Conservation (phyloP, 1,140 invertebrate genomes). For the Nymphalis io region DNA sequence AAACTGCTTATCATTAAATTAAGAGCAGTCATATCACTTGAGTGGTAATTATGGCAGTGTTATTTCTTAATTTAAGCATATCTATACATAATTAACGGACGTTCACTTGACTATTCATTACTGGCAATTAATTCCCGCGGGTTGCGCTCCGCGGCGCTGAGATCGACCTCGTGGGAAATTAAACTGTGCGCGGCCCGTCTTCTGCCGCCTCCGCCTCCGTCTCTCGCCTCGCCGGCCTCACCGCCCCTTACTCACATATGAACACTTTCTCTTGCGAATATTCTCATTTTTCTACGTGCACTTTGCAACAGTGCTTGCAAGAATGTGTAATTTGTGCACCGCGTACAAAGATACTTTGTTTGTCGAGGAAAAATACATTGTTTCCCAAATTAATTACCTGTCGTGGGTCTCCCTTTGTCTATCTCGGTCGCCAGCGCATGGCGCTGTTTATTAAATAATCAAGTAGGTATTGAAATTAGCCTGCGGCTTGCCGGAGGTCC, state of each 20-base stretch:
- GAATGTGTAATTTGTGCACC: slow-evolving; percentile 46
- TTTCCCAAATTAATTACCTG: slow-evolving; percentile 48
- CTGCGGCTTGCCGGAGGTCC: slow-evolving; percentile 57
- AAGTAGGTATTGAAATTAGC: slow-evolving; percentile 74
- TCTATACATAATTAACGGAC: slow-evolving; percentile 77
- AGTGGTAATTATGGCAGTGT: slow-evolving; percentile 10
- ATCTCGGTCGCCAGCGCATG: slow-evolving; percentile 34
- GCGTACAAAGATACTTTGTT: slow-evolving; percentile 41
- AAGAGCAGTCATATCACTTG: background rate
- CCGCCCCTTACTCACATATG: slow-evolving; percentile 66
- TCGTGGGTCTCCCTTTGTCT: slow-evolving; percentile 45
- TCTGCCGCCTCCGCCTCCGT: slow-evolving; percentile 60
- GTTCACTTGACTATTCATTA: slow-evolving; percentile 80
- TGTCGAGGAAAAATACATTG: slow-evolving; percentile 31
- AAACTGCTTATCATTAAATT: background rate
- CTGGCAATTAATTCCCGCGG: slow-evolving; percentile 80
- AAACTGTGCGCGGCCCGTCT: slow-evolving; percentile 78
- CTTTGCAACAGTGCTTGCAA: slow-evolving; percentile 44
- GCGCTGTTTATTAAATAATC: slow-evolving; percentile 58
- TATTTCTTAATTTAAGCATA: slow-evolving; percentile 60
- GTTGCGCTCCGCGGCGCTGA: slow-evolving; percentile 75
- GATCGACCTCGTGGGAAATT: slow-evolving; percentile 81
- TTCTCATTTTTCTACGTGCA: slow-evolving; percentile 68
- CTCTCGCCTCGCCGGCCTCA: slow-evolving; percentile 51
- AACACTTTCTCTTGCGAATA: slow-evolving; percentile 74